These are phyloP conservation scores for Drosophila mulleri DNA, from an alignment of 2,888 invertebrate genomes.

Conservation along the genomic window DNA sequence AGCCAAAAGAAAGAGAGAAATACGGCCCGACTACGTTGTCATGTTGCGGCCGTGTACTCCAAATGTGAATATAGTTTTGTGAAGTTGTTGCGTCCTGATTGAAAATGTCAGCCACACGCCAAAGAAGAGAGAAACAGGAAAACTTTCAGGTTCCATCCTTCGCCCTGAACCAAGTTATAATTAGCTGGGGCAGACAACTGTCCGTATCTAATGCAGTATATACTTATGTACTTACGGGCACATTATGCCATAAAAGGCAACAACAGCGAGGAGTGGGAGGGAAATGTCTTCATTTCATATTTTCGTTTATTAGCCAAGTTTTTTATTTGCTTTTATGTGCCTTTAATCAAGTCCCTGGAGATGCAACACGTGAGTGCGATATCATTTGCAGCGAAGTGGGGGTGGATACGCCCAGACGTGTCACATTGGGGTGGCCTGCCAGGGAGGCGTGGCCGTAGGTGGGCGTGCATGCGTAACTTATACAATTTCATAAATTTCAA, in stretches of 20 bases:
- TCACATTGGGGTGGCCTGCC: constrained; percentile 2
- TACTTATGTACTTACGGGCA: constrained; percentile 22
- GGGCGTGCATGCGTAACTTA: constrained; percentile 63
- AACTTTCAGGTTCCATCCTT: constrained; percentile 21
- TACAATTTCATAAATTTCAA: constrained; percentile 69
- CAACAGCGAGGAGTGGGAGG: constrained; percentile 8
- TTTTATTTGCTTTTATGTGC: constrained; percentile 77
- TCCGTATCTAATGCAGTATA: constrained; percentile 10
- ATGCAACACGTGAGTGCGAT: constrained; percentile 82
- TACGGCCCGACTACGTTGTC: constrained; percentile 25
- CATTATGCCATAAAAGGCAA: constrained; percentile 47
- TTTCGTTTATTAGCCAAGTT: constrained; percentile 79
- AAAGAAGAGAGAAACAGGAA: constrained; percentile 16
- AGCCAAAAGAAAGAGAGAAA: constrained; percentile 1
- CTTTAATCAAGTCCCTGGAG: constrained; percentile 83
- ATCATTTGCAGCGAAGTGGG: constrained; percentile 50
- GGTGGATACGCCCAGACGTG: constrained; percentile 31
- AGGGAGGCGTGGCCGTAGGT: constrained; percentile 21
- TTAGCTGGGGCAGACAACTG: constrained; percentile 54
- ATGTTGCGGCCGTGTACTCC: constrained; percentile 18
- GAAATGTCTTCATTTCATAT: constrained; percentile 60
- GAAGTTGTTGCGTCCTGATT: constrained; percentile 56
- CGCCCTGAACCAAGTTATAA: constrained; percentile 48
- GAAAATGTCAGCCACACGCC: constrained; percentile 72
- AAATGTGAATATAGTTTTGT: constrained; percentile 37